Evolutionary conservation across 2,797 vertebrate species (phyloP).

Genomic region (Huso huso): DNA sequence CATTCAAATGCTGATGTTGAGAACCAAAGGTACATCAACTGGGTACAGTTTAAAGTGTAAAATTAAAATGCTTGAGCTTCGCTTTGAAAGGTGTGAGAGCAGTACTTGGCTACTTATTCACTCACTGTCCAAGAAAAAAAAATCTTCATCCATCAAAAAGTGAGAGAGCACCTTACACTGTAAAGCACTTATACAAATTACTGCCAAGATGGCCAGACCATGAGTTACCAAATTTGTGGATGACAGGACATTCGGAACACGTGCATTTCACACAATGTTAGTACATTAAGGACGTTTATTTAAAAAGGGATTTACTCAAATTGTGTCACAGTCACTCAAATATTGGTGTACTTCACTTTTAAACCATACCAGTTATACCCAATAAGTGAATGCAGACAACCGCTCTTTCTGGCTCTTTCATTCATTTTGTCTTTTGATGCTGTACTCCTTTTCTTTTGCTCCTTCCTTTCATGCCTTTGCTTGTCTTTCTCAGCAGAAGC

Average conservation of each 20-base stretch:
- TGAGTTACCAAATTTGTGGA: no score
- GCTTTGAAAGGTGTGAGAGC: constrained; percentile 5
- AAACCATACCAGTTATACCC: neutral
- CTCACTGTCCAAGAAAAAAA: constrained; percentile 4
- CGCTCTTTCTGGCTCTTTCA: constrained; percentile 31
- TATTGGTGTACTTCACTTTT: no score
- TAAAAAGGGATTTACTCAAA: no score
- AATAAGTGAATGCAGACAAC: neutral
- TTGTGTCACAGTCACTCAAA: no score
- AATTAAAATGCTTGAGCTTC: constrained; percentile 13
- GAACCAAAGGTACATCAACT: neutral
- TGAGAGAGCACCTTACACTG: no score
- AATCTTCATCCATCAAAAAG: neutral
- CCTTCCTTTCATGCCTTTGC: constrained; percentile 49
- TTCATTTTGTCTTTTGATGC: constrained; percentile 33
- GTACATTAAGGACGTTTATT: no score
- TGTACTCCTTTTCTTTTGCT: constrained; percentile 34
- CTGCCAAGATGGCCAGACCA: no score
- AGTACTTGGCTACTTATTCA: neutral
- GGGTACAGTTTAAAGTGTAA: constrained; percentile 2
- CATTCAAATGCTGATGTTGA: constrained; percentile 7
- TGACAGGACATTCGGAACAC: no score
- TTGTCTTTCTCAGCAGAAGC: constrained; percentile 50
- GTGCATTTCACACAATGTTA: no score
- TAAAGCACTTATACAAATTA: no score